Conservation (phyloP, 2,113 vertebrate species). For the Sceloporus undulatus region DNA sequence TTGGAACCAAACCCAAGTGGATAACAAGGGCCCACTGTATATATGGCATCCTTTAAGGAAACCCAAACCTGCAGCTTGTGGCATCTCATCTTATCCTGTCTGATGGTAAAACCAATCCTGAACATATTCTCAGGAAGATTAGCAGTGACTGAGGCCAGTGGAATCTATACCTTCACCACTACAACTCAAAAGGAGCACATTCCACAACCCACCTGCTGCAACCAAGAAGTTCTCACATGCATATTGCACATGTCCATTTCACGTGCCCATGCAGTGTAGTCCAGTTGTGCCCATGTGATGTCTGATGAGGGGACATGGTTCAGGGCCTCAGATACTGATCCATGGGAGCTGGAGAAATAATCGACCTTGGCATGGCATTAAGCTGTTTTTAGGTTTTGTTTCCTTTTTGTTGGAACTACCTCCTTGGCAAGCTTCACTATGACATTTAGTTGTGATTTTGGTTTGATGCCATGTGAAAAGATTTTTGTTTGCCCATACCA, state of each 20-base stretch:
- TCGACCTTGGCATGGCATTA: not conserved
- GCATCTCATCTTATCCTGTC: not conserved
- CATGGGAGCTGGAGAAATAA: not conserved
- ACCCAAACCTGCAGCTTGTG: too few relatives aligned
- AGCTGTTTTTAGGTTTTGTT: not conserved
- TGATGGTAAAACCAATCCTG: not conserved
- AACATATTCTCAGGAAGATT: not conserved
- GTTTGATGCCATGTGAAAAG: not conserved
- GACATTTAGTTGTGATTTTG: not conserved
- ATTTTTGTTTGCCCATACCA: not conserved
- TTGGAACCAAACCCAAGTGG: too few relatives aligned
- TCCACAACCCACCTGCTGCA: too few relatives aligned
- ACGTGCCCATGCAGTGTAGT: not conserved
- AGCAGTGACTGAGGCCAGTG: not conserved
- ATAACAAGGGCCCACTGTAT: too few relatives aligned
- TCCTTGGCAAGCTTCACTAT: not conserved
- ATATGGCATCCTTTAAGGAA: too few relatives aligned
- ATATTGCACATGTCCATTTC: not conserved
- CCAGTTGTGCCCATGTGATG: not conserved
- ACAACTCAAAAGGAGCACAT: not conserved
- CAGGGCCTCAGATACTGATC: not conserved
- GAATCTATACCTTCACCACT: not conserved
- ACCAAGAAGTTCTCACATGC: not conserved
- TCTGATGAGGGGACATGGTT: not conserved
- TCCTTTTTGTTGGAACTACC: not conserved